Evolutionary conservation across 2,797 vertebrate species (phyloP).

Genomic region (Dryobates pubescens): DNA sequence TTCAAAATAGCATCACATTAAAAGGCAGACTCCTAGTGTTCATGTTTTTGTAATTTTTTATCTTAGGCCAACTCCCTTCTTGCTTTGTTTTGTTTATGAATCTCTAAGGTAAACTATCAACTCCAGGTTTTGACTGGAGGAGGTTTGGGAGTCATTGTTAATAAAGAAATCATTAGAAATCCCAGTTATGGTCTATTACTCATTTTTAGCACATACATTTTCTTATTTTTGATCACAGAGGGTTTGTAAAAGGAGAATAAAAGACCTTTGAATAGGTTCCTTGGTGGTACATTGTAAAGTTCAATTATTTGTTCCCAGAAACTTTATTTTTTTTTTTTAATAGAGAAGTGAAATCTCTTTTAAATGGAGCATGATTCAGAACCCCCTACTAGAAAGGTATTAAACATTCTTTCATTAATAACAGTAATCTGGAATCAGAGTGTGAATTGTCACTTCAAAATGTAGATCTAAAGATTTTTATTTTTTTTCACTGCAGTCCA

Average conservation of each 20-base stretch:
- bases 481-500: background rate
- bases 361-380: constrained; percentile 66
- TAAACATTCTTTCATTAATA: constrained; percentile 75
- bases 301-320: constrained; percentile 69
- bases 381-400: constrained; percentile 60
- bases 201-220: constrained; percentile 51
- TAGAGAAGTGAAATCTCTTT: constrained; percentile 49
- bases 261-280: constrained; percentile 40
- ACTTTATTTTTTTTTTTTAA: constrained; percentile 21
- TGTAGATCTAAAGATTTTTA: constrained; percentile 25
- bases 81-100: constrained; percentile 46
- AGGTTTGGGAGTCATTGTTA: constrained; percentile 4
- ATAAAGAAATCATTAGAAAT: constrained; percentile 23
- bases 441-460: constrained; percentile 68
- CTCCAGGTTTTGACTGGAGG: background rate
- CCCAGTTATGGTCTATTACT: constrained; percentile 36
- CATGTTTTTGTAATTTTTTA: background rate
- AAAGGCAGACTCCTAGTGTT: background rate
- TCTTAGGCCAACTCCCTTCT: background rate
- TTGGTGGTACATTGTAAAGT: constrained; percentile 60
- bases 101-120: constrained; percentile 14
- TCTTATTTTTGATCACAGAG: constrained; percentile 43
- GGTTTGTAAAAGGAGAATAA: constrained; percentile 64
- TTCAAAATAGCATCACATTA: background rate
- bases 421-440: constrained; percentile 64